These are phyloP conservation scores for Rhabdophis nuchalis DNA, from an alignment of 2,797 vertebrate species.

Conservation along the genomic window DNA sequence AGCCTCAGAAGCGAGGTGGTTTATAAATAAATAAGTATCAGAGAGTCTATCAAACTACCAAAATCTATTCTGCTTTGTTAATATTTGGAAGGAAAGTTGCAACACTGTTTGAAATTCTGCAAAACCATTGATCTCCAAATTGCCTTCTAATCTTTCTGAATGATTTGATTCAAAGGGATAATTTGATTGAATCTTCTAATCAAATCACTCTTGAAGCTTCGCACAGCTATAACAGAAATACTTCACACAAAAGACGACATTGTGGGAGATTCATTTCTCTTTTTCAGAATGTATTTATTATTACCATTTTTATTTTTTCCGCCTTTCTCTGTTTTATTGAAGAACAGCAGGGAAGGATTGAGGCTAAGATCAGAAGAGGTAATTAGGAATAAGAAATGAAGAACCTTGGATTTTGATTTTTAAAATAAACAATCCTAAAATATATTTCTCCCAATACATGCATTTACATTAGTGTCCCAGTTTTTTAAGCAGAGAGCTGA, in stretches of 20 bases:
- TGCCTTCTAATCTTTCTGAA: neutral
- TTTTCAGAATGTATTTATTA: neutral
- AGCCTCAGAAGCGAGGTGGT: neutral
- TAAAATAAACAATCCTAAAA: neutral
- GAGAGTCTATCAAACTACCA: neutral
- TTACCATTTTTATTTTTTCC: neutral
- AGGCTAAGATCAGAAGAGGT: neutral
- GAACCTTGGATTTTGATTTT: neutral
- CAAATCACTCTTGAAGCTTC: neutral
- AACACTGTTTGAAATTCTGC: neutral
- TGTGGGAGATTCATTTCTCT: neutral
- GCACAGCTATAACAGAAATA: neutral
- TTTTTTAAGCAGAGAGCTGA: neutral
- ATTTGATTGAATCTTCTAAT: neutral
- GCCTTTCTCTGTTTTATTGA: neutral
- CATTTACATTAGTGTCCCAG: neutral
- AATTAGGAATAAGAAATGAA: neutral
- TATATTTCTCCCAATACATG: neutral
- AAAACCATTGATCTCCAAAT: neutral
- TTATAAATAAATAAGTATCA: neutral
- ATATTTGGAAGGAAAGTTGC: neutral
- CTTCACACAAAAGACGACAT: neutral
- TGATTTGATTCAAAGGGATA: neutral
- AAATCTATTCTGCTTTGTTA: neutral
- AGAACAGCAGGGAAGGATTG: neutral